Evolutionary conservation across 2,888 invertebrate species (phyloP).

Genomic region (Melanotus villosus): DNA sequence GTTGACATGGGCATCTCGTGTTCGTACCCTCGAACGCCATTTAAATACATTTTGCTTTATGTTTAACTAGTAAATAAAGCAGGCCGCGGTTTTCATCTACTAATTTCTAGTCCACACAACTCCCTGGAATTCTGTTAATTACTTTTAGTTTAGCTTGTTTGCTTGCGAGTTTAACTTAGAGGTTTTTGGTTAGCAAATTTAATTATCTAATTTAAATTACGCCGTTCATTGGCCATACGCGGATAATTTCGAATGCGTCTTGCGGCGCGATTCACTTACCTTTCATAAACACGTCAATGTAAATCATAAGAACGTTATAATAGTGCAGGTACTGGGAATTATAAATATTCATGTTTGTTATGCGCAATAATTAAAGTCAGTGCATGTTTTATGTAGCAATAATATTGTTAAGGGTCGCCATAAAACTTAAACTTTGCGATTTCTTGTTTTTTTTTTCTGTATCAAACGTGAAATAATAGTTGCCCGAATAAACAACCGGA

Average conservation of each 20-base stretch:
- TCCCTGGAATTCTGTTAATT: conserved; percentile 63
- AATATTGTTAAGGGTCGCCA: conserved; percentile 52
- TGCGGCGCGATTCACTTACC: too few species aligned
- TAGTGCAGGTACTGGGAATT: conserved; percentile 1
- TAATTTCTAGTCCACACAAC: conserved; percentile 63
- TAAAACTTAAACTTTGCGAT: conserved; percentile 49
- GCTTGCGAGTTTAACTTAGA: conserved; percentile 49
- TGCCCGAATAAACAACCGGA: background rate
- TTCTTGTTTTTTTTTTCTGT: too few species aligned
- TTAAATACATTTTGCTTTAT: conserved; percentile 62
- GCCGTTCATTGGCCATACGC: conserved; percentile 13
- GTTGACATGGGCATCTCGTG: conserved; percentile 55
- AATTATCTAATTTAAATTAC: conserved; percentile 46
- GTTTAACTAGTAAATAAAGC: conserved; percentile 61
- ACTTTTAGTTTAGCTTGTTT: conserved; percentile 62
- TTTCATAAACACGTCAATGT: too few species aligned
- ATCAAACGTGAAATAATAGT: too few species aligned
- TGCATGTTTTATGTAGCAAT: conserved; percentile 55
- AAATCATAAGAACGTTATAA: background rate
- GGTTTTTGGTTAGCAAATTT: conserved; percentile 45
- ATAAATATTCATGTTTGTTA: conserved; percentile 47
- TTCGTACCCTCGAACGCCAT: conserved; percentile 62
- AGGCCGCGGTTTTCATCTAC: conserved; percentile 61
- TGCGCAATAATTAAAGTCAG: conserved; percentile 56
- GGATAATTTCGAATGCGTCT: background rate